These are phyloP conservation scores for Tiphia femorata DNA, from an alignment of 2,888 invertebrate genomes.

Conservation along the genomic window DNA sequence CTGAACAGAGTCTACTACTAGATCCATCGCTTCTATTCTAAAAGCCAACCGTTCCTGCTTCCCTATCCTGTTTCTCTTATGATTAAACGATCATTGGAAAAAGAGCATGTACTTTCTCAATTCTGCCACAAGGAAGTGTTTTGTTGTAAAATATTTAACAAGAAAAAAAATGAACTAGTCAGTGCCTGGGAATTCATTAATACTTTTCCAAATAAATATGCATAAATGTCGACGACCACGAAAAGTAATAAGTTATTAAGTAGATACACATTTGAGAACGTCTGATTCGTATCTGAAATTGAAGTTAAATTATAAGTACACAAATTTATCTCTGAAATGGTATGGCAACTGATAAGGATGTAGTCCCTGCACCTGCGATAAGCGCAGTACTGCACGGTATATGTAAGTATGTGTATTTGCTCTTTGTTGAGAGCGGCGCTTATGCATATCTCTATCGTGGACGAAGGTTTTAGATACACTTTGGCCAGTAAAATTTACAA, in stretches of 20 bases:
- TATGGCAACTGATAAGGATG: too few relatives aligned
- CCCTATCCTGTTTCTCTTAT: constrained; percentile 36
- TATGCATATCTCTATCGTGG: constrained; percentile 22
- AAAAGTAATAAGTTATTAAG: not conserved
- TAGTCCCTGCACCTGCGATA: too few relatives aligned
- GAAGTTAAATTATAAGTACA: too few relatives aligned
- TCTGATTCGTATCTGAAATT: too few relatives aligned
- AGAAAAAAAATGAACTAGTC: constrained; percentile 28
- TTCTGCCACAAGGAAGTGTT: constrained; percentile 24
- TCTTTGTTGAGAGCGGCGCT: constrained; percentile 12
- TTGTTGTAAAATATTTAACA: constrained; percentile 21
- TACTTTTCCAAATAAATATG: constrained; percentile 23
- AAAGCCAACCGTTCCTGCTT: constrained; percentile 41
- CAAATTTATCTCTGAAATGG: too few relatives aligned
- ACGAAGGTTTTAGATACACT: constrained; percentile 14
- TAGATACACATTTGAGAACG: too few relatives aligned
- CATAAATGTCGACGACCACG: constrained; percentile 16
- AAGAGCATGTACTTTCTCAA: constrained; percentile 25
- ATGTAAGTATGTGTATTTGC: too few relatives aligned
- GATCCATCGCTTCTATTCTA: constrained; percentile 56
- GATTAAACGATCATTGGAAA: constrained; percentile 21
- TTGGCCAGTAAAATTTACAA: constrained; percentile 35
- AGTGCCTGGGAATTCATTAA: constrained; percentile 20
- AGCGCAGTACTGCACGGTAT: too few relatives aligned
- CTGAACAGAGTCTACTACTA: constrained; percentile 65